A percentile compares a stretch with the other conserved stretches of the same genome.
Evolutionary conservation across 1,140 invertebrate genomes (phyloP).

Genomic region (Probaryconus sp.): DNA sequence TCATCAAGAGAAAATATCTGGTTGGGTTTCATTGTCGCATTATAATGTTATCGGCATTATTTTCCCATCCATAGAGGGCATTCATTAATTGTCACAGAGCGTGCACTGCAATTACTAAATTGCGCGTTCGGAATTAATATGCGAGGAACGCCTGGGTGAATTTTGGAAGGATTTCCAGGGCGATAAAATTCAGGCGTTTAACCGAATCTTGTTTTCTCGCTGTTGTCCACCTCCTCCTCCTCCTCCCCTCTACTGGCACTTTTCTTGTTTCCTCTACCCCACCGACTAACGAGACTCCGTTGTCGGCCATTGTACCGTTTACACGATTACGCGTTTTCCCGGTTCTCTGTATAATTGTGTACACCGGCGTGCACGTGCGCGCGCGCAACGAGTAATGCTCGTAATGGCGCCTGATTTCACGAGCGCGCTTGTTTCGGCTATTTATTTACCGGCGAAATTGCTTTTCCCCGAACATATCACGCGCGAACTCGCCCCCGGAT

Average conservation of each 20-base stretch:
- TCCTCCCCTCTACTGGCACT: not conserved
- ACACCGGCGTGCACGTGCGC: constrained; percentile 27
- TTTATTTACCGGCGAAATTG: constrained; percentile 3
- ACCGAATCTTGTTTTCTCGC: constrained; percentile 74
- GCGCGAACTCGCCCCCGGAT: too few species aligned
- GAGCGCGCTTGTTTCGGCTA: constrained; percentile 12
- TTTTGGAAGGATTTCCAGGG: constrained; percentile 52
- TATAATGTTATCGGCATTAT: constrained; percentile 34
- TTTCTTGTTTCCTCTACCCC: not conserved
- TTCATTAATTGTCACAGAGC: constrained; percentile 35
- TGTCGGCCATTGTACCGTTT: constrained; percentile 74
- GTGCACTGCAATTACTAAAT: constrained; percentile 45
- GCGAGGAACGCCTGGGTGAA: constrained; percentile 30
- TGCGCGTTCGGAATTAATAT: constrained; percentile 47
- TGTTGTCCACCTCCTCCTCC: not conserved
- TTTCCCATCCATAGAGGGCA: not conserved
- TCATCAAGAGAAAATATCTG: not conserved
- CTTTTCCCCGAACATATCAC: not conserved
- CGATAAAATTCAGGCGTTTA: constrained; percentile 74
- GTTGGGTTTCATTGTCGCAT: constrained; percentile 20
- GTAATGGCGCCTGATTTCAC: constrained; percentile 42
- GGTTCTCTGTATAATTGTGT: constrained; percentile 61
- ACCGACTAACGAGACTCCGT: constrained; percentile 66
- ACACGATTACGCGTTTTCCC: constrained; percentile 73
- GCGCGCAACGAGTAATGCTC: constrained; percentile 29